Evolutionary conservation across 2,797 vertebrate genomes (phyloP).

Genomic region (Malurus splendens): DNA sequence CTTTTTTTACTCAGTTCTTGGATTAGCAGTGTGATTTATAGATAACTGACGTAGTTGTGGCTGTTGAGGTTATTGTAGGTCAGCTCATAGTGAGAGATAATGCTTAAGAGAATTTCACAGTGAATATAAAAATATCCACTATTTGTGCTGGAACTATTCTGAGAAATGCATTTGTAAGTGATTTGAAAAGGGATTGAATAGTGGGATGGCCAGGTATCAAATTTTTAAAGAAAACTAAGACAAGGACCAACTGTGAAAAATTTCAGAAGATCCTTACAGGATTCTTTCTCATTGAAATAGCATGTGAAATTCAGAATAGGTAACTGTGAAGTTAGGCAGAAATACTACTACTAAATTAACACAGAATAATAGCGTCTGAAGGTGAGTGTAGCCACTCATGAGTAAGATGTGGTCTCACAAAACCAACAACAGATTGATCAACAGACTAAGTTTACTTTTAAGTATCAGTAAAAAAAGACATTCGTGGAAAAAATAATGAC

Average conservation of each 20-base stretch:
- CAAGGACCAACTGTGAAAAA: neutral
- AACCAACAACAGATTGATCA: neutral
- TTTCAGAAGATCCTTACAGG: neutral
- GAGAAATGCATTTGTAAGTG: neutral
- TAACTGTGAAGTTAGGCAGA: neutral
- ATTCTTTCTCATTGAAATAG: neutral
- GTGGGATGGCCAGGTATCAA: neutral
- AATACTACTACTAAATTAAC: neutral
- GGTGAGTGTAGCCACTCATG: neutral
- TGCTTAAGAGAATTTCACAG: neutral
- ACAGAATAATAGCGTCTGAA: neutral
- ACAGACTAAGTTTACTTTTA: neutral
- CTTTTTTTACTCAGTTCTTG: neutral
- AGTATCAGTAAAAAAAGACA: neutral
- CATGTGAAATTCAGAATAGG: neutral
- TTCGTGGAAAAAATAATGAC: neutral
- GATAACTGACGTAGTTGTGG: neutral
- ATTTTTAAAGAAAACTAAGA: neutral
- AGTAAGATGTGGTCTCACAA: neutral
- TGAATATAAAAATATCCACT: neutral
- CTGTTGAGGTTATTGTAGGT: neutral
- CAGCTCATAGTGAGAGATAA: neutral
- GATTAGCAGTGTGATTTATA: neutral
- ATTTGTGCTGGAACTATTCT: neutral
- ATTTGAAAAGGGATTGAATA: neutral